Evolutionary conservation across 2,113 vertebrate species (phyloP).

Genomic region (Todiramphus chloris): DNA sequence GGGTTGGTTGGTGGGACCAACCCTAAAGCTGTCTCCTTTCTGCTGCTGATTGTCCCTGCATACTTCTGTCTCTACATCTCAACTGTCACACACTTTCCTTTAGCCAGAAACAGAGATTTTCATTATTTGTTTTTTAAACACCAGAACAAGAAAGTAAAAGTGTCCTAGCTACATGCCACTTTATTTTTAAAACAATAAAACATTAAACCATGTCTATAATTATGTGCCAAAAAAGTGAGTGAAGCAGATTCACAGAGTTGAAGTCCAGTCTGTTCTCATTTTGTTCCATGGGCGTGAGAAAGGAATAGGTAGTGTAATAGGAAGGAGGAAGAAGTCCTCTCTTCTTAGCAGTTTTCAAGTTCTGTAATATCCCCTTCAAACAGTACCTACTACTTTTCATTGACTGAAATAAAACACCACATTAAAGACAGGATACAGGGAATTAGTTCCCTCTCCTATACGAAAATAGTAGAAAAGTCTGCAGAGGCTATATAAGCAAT

Average conservation of each 20-base stretch:
- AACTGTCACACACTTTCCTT: neutral
- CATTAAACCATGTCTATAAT: neutral
- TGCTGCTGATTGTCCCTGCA: neutral
- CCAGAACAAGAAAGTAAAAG: neutral
- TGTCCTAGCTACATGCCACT: neutral
- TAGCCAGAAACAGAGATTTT: neutral
- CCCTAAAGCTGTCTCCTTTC: neutral
- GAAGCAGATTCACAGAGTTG: neutral
- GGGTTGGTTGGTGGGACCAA: neutral
- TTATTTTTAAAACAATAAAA: neutral
- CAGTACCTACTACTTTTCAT: neutral
- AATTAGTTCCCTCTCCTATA: neutral
- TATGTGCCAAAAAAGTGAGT: neutral
- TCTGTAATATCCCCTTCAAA: neutral
- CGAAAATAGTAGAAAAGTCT: neutral
- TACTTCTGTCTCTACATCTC: neutral
- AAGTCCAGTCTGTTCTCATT: neutral
- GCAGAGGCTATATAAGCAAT: neutral
- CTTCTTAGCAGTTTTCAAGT: neutral
- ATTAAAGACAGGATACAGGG: neutral
- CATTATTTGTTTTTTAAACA: neutral
- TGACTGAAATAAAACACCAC: neutral
- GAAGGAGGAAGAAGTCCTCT: neutral
- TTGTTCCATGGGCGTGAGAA: neutral
- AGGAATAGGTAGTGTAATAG: neutral